phyloP scores from a whole-genome alignment of 2,113 vertebrate species.

The Holacanthus passer region DNA sequence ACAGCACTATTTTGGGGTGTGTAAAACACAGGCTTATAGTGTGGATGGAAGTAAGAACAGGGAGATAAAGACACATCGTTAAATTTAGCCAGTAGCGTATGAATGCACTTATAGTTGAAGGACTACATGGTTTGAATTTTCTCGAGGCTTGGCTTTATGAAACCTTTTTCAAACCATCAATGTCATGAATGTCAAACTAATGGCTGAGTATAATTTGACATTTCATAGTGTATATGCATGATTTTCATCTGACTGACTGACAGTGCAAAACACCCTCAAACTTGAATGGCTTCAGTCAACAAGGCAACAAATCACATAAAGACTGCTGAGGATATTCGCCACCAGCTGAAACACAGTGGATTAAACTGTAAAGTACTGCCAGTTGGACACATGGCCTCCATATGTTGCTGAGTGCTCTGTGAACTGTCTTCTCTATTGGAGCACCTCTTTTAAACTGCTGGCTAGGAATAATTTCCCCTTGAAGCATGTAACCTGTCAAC shows the following conservation, averaged over 20 bases:
- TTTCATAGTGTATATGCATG: too few relatives aligned
- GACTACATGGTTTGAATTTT: neutral
- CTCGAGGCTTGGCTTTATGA: neutral
- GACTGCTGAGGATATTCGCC: neutral
- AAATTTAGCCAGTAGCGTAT: neutral
- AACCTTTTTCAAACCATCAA: neutral
- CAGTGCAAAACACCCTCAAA: neutral
- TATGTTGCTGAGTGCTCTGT: slow-evolving; percentile 6
- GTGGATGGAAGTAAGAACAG: neutral
- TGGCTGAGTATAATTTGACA: neutral
- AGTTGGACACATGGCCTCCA: slow-evolving; percentile 41
- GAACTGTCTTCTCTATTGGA: slow-evolving; percentile 4
- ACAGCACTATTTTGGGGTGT: neutral
- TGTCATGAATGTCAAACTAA: slow-evolving; percentile 2
- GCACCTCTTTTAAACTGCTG: neutral
- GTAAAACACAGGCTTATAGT: neutral
- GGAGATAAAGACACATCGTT: neutral
- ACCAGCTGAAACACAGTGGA: slow-evolving; percentile 14
- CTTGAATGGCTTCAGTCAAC: neutral
- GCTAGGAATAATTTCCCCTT: slow-evolving; percentile 41
- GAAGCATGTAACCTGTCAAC: slow-evolving; percentile 18
- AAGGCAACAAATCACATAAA: neutral
- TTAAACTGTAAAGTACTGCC: slow-evolving; percentile 1
- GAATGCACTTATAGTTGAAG: neutral
- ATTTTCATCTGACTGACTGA: neutral